A percentile compares a stretch with the other conserved stretches of the same genome.
phyloP scores from a whole-genome alignment of 2,797 vertebrate species.

The Ataeniobius toweri region DNA sequence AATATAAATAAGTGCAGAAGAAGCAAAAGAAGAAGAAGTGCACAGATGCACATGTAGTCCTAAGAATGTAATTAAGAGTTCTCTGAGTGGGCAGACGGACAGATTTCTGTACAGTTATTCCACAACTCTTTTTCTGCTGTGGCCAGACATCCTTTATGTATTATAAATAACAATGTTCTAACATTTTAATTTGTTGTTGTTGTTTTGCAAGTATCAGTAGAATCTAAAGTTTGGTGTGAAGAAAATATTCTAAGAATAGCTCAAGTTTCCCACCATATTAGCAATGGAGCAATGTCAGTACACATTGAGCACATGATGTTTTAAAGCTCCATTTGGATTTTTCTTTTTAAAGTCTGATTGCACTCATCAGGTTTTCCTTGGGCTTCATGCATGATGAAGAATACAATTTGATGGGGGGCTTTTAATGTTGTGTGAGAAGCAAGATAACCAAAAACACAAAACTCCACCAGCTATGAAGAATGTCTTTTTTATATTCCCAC shows the following conservation, averaged over 20 bases:
- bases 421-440: conserved; percentile 5
- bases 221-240: background rate
- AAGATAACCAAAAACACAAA: conserved; percentile 14
- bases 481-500: conserved; percentile 20
- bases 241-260: background rate
- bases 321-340: background rate
- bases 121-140: background rate
- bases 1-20: background rate
- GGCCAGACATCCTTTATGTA: background rate
- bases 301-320: background rate
- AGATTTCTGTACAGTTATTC: background rate
- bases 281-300: background rate
- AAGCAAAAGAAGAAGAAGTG: background rate
- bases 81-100: background rate
- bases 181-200: background rate
- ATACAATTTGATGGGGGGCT: background rate
- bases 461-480: conserved; percentile 11
- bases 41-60: background rate
- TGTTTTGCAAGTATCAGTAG: background rate
- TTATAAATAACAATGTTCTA: background rate
- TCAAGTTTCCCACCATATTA: background rate
- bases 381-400: background rate
- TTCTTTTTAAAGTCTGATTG: background rate
- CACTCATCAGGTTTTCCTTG: background rate
- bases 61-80: background rate